phyloP scores from a whole-genome alignment of 92 coral and sea anemone genomes.

The Meandrina meandrites region DNA sequence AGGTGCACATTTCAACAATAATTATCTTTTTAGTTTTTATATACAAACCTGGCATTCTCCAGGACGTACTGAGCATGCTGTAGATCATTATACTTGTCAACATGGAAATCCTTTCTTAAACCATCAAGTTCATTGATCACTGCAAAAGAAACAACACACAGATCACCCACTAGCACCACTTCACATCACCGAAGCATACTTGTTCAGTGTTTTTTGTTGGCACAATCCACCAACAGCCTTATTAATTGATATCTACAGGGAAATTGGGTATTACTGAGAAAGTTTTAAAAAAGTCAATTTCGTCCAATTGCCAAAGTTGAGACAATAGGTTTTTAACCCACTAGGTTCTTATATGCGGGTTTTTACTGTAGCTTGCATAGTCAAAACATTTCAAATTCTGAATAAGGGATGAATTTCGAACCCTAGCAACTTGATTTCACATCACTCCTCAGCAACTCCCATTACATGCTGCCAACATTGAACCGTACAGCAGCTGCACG shows the following conservation, averaged over 20 bases:
- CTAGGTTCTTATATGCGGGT: too few relatives aligned
- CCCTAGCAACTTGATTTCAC: neutral
- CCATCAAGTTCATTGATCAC: conserved; percentile 99
- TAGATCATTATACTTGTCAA: conserved; percentile 63
- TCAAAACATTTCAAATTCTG: neutral
- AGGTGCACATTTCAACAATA: neutral
- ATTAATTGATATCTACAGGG: too few relatives aligned
- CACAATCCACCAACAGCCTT: too few relatives aligned
- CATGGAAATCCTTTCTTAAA: conserved; percentile 67
- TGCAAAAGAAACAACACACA: conserved; percentile 6
- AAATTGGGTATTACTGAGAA: too few relatives aligned
- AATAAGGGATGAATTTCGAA: neutral
- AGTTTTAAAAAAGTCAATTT: too few relatives aligned
- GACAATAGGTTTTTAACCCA: too few relatives aligned
- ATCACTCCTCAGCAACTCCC: neutral
- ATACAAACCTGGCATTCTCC: conserved; percentile 77
- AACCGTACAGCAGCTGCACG: too few relatives aligned
- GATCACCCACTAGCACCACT: neutral
- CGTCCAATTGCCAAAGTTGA: too few relatives aligned
- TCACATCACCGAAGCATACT: neutral
- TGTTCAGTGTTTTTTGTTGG: neutral
- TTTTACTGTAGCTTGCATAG: neutral
- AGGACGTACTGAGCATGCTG: conserved; percentile 86
- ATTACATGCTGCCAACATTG: too few relatives aligned
- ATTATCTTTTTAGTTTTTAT: neutral